Percentiles rank a stretch among this genome's conserved stretches.
Conservation (phyloP, 2,888 invertebrate genomes). For the Dorcus hopei region DNA sequence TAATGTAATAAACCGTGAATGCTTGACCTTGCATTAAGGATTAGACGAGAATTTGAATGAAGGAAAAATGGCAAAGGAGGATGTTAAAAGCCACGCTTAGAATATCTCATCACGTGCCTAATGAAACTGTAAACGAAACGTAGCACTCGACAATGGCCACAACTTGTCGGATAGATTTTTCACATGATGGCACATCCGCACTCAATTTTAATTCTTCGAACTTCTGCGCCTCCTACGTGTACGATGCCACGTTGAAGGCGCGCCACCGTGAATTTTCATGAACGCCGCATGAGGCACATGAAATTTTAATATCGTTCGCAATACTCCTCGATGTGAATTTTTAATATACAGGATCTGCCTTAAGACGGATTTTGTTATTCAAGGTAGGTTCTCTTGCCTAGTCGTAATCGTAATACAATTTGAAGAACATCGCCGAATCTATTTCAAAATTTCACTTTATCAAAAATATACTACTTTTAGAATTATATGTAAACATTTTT, state of each 20-base stretch:
- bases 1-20: background rate
- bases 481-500: no score
- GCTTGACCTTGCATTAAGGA: background rate
- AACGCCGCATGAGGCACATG: background rate
- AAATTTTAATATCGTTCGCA: background rate
- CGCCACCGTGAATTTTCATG: background rate
- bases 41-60: slow-evolving; percentile 1
- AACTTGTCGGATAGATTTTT: slow-evolving; percentile 1
- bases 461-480: no score
- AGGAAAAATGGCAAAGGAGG: slow-evolving; percentile 3
- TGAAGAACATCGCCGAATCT: no score
- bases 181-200: slow-evolving; percentile 1
- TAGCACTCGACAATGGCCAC: background rate
- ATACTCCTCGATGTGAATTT: slow-evolving; percentile 2
- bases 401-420: no score
- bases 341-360: slow-evolving; percentile 12
- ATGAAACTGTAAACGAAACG: background rate
- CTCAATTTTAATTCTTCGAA: slow-evolving; percentile 1
- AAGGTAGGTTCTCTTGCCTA: background rate
- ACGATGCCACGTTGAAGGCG: background rate
- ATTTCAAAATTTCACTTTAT: no score
- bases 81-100: background rate
- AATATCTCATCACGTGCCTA: slow-evolving; percentile 1
- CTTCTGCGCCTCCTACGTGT: background rate
- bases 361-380: slow-evolving; percentile 8